Evolutionary conservation across 2,888 invertebrate genomes (phyloP).

Genomic region (Phasia obesa): DNA sequence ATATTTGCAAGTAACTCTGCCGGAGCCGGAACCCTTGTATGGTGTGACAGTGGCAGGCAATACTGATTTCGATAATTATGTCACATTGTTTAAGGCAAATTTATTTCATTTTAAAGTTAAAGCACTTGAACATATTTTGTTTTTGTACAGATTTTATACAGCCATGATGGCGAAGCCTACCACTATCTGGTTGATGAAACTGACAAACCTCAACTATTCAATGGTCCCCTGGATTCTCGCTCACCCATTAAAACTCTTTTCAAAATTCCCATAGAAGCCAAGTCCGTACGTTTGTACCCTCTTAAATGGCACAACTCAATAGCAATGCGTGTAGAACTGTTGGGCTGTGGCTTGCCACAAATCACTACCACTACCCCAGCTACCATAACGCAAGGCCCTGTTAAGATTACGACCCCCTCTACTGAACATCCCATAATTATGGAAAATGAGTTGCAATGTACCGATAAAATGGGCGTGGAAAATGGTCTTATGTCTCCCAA

Average conservation of each 20-base stretch:
- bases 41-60: slow-evolving; percentile 89
- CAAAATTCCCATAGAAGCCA: slow-evolving; percentile 88
- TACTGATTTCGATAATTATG: slow-evolving; percentile 87
- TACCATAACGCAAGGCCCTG: slow-evolving; percentile 14
- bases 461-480: slow-evolving; percentile 89
- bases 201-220: slow-evolving; percentile 86
- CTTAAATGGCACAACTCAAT: slow-evolving; percentile 89
- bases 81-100: slow-evolving; percentile 87
- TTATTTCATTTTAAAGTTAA: neutral
- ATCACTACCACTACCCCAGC: slow-evolving; percentile 48
- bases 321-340: slow-evolving; percentile 87
- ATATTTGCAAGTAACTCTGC: slow-evolving; percentile 88
- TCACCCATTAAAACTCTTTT: slow-evolving; percentile 86
- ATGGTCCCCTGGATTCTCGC: slow-evolving; percentile 87
- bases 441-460: slow-evolving; percentile 83
- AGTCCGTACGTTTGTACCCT: slow-evolving; percentile 88
- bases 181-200: slow-evolving; percentile 84
- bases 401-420: slow-evolving; percentile 23
- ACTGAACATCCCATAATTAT: slow-evolving; percentile 47
- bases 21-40: slow-evolving; percentile 87
- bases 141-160: slow-evolving; percentile 84
- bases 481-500: slow-evolving; percentile 85
- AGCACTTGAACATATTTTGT: neutral
- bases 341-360: slow-evolving; percentile 85
- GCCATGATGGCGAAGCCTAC: slow-evolving; percentile 86